Conservation (phyloP, 2,113 vertebrate genomes). For the Pangasianodon gigas region DNA sequence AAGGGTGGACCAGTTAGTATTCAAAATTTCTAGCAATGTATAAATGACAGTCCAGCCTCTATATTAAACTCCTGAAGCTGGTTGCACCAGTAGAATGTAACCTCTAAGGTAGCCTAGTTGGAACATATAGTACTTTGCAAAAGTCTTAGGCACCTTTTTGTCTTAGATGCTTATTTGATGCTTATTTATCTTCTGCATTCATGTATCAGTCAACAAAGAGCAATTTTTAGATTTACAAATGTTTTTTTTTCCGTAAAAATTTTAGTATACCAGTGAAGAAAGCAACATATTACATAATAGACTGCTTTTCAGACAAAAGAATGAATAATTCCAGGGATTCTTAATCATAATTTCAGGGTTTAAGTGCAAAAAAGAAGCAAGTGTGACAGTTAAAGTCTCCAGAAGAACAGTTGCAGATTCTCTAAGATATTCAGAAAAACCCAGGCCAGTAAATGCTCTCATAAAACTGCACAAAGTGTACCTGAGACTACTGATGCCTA, state of each 20-base stretch:
- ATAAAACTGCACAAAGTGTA: no score
- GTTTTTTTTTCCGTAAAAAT: neutral
- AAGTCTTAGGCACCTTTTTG: no score
- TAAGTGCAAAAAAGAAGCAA: neutral
- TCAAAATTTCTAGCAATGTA: neutral
- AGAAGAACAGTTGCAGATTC: no score
- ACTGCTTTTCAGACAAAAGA: neutral
- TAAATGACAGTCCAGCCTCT: neutral
- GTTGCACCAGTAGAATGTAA: neutral
- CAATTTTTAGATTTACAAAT: no score
- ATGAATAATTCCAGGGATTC: neutral
- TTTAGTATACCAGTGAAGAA: no score
- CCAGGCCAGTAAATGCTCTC: no score
- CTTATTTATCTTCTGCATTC: neutral
- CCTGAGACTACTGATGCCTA: no score
- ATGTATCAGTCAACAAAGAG: no score
- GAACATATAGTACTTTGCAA: no score
- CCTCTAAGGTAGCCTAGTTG: neutral
- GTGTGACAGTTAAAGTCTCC: no score
- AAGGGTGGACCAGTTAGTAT: neutral
- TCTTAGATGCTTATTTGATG: neutral
- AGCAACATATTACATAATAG: no score
- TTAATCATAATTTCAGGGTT: neutral
- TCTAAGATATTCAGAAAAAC: no score
- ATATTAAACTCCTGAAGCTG: neutral